Percentiles rank a stretch among this genome's conserved stretches.
Evolutionary conservation across 2,888 invertebrate genomes (phyloP).

Genomic region (Hemistola chrysoprasaria): DNA sequence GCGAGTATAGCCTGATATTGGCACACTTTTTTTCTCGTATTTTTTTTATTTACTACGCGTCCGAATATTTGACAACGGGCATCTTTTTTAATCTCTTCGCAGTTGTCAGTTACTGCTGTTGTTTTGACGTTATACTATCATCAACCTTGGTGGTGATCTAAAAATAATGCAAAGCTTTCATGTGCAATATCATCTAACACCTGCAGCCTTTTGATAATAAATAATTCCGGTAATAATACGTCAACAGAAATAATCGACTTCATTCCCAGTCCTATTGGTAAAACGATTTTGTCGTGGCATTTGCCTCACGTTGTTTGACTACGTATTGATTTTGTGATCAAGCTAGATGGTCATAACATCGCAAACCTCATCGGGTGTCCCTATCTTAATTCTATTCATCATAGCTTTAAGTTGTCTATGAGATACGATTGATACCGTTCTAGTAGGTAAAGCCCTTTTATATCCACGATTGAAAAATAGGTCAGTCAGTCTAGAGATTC

Average conservation of each 20-base stretch:
- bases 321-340: slow-evolving; percentile 31
- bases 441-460: slow-evolving; percentile 28
- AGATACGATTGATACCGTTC: slow-evolving; percentile 46
- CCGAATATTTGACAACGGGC: too few species aligned
- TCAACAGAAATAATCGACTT: slow-evolving; percentile 1
- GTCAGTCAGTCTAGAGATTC: slow-evolving; percentile 34
- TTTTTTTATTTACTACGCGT: too few species aligned
- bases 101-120: too few species aligned
- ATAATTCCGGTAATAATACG: too few species aligned
- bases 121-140: too few species aligned
- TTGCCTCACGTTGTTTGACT: slow-evolving; percentile 8
- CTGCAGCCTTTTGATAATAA: too few species aligned
- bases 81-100: too few species aligned
- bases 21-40: too few species aligned
- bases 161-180: too few species aligned
- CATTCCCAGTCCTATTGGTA: slow-evolving; percentile 4
- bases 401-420: slow-evolving; percentile 29
- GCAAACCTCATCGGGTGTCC: slow-evolving; percentile 18
- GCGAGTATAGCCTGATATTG: too few species aligned
- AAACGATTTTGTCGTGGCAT: slow-evolving; percentile 10
- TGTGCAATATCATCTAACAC: too few species aligned
- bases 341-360: slow-evolving; percentile 14
- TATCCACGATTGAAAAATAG: slow-evolving; percentile 46
- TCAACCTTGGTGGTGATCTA: too few species aligned
- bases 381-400: slow-evolving; percentile 47